Base-by-base conservation (phyloP, 2,888 invertebrate species). In the Pyrrhia umbra region DNA sequence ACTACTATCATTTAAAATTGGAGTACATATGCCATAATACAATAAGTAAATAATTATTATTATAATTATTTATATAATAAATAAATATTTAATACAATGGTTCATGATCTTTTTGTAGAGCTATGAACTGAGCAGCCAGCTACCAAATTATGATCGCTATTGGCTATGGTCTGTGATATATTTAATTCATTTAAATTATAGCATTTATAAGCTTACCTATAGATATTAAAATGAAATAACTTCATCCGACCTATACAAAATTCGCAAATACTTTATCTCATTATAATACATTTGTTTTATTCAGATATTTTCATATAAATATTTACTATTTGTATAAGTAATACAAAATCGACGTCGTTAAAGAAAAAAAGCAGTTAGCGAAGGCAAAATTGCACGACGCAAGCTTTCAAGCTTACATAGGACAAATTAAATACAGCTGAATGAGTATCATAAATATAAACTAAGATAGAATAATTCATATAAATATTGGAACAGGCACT, bases 161-260 rank as follows among this genome's bases (percentile, higher is more conserved):
- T 63, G 46, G 13, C 13, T 30, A 13, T 30, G 30, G n/a, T n/a
- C n/a, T 57, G 45, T 57, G 37, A 42, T 64, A 71, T 71, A 75
- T 80, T 51, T 80, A 79, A 77, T 64, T 75, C 75, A 75, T 80
- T 51, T 80, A 79, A 77, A 74, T 77, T 68, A 79, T 77, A 80
- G 68, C 80, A 71, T 77, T 74, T 67, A 68, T 64, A 47, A 74
- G 43, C 51, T 55, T 56, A 49, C 45, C 30, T 30, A 30, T 30
- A 30, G 13, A 30, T 30, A 30, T 30, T 13, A 30, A 30, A 37
- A 55, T 20, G 39, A 54, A 54, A 3, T 37, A 40, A 40, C 34
- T 46, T 54, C 13, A 46, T 21, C 25, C 39, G 54, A 62, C 59
- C 62, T 42, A 78, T 65, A 68, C 56, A 62, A 51, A 59, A 42